Evolutionary conservation across 2,113 vertebrate genomes (phyloP), one percentile per base, ranked within the genome.

Genomic region (Melanerpes aurifrons): DNA sequence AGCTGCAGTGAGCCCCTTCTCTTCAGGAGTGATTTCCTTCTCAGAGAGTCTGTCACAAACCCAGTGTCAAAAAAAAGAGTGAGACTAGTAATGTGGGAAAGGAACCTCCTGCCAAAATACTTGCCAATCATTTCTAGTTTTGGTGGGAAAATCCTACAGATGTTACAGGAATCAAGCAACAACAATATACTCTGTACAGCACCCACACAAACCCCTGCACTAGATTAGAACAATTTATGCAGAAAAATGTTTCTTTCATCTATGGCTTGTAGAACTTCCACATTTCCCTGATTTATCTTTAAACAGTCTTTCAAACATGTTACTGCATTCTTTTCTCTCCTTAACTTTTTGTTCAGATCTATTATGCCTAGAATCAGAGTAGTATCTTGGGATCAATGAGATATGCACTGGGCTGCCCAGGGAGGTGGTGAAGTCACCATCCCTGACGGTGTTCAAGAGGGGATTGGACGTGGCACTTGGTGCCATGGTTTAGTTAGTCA

Each of bases 101-200:
- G 89, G 35, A 90, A 12, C 72, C 63, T 90, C 57, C 68, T 92
- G 76, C 76, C 72, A 86, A 73, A 91, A 87, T 24, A 57, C 28
- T 91, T 71, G 58, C 50, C 82, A 58, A 13, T 82, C 58, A 18
- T 37, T 48, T 54, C 28, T 26, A 82, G 59, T 77, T 95, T 85
- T 79, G 75, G 68, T 88, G 76, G 61, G 83, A 73, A 92, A 86
- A 87, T 70, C 64, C 57, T 74, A 9, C 76, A 93, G 89, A 64
- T 92, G 80, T 92, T 95, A 56, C 17, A 79, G 43, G 29, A 93
- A 73, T 82, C 66, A 48, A 48, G 54, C 57, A 73, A n/a, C 28
- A 86, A 43, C 21, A 56, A 7, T 31, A 25, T 63, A 62, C 70
- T 53, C 35, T 64, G 31, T 67, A 53, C 7, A 57, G 29, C 61